These are phyloP conservation scores for Percopsis omiscomaycus DNA, from an alignment of 2,797 vertebrate species.

Conservation along the genomic window DNA sequence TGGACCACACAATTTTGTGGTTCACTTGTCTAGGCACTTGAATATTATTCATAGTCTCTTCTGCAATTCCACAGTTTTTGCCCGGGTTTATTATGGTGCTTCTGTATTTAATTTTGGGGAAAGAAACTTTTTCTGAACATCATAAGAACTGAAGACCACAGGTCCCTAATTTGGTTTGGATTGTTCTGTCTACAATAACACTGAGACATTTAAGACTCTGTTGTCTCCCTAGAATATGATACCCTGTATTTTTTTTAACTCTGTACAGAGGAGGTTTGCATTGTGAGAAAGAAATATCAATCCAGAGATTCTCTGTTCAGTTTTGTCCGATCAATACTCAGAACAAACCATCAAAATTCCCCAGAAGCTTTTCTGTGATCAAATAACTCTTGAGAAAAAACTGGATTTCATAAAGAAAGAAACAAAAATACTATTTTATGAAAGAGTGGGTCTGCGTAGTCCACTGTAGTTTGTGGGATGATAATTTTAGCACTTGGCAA, in stretches of 20 bases:
- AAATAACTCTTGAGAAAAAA: conserved; percentile 27
- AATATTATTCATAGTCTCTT: conserved; percentile 1
- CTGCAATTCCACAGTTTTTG: conserved; percentile 5
- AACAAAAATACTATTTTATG: conserved; percentile 25
- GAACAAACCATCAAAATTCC: conserved; percentile 56
- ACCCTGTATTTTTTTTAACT: conserved; percentile 60
- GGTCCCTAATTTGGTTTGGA: conserved; percentile 26
- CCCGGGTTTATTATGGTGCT: not conserved
- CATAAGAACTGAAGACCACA: conserved; percentile 29
- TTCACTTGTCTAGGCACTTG: conserved; percentile 2
- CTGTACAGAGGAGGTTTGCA: conserved; percentile 43
- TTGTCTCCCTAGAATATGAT: conserved; percentile 44
- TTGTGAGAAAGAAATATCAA: conserved; percentile 63
- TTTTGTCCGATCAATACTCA: conserved; percentile 60
- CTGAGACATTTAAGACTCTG: conserved; percentile 38
- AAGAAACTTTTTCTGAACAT: conserved; percentile 24
- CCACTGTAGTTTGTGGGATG: conserved; percentile 44
- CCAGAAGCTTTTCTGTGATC: conserved; percentile 45
- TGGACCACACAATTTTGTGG: not conserved
- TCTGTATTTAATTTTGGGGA: conserved; percentile 16
- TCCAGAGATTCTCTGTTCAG: conserved; percentile 50
- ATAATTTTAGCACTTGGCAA: conserved; percentile 48
- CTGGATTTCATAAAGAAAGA: not conserved
- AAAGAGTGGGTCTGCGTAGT: conserved; percentile 20
- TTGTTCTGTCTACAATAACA: conserved; percentile 30